phyloP scores from a whole-genome alignment of 2,113 vertebrate genomes.

The Phalacrocorax brasilianus region DNA sequence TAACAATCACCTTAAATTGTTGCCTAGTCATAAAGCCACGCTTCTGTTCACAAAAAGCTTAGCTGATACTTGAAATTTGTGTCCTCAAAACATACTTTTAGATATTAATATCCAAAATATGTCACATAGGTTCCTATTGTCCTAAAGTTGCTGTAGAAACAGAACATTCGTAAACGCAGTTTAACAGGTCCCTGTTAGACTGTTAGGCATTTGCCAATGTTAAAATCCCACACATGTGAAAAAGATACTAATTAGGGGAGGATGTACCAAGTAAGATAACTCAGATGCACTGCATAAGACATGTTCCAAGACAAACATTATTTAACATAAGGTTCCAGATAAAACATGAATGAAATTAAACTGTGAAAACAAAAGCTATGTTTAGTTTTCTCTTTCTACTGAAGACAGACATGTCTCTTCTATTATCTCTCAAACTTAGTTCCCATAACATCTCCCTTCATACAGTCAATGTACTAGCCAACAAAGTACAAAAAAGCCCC shows the following conservation, averaged over 20 bases:
- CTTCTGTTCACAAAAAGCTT: not conserved
- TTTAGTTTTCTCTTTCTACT: not conserved
- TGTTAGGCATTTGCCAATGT: not conserved
- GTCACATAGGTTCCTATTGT: not conserved
- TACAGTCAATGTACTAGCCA: not conserved
- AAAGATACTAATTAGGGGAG: not conserved
- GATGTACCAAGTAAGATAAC: not conserved
- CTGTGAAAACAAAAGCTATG: not conserved
- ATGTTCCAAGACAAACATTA: not conserved
- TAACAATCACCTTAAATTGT: not conserved
- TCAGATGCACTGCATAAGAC: not conserved
- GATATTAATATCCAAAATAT: not conserved
- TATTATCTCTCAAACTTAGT: not conserved
- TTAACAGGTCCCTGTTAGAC: not conserved
- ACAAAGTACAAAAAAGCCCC: not conserved
- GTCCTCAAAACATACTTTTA: not conserved
- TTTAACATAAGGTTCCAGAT: not conserved
- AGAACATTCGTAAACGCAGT: not conserved
- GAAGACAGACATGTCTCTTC: not conserved
- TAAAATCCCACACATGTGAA: not conserved
- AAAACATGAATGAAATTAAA: not conserved
- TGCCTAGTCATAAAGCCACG: not conserved
- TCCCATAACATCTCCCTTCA: not conserved
- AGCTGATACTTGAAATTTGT: not conserved
- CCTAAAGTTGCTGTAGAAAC: not conserved